A percentile compares a stretch with the other conserved stretches of the same genome.
These are phyloP conservation scores for Neodontobutis hainanensis DNA, from an alignment of 2,113 vertebrate genomes.

Conservation along the genomic window DNA sequence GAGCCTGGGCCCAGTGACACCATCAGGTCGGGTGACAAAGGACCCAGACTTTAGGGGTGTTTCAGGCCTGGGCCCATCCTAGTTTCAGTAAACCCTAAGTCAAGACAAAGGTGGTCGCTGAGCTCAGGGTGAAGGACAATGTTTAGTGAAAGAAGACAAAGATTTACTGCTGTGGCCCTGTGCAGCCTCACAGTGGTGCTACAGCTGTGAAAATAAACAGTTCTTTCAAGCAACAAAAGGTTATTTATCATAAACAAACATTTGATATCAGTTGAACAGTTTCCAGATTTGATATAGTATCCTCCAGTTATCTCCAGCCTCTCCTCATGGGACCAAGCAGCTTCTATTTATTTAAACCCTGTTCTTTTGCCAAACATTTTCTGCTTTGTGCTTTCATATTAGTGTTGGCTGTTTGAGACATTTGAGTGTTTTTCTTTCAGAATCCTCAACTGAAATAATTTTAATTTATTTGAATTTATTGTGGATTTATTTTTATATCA, in stretches of 20 bases:
- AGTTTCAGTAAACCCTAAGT: too few species aligned
- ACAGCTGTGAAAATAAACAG: neutral
- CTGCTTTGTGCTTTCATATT: neutral
- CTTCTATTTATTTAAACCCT: neutral
- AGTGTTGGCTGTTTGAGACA: neutral
- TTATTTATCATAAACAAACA: neutral
- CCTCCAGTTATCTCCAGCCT: neutral
- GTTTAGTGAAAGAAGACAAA: too few species aligned
- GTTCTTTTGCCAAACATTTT: too few species aligned
- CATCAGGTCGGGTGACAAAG: too few species aligned
- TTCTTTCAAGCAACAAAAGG: neutral
- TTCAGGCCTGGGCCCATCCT: too few species aligned
- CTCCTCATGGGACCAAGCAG: neutral
- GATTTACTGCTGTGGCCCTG: neutral
- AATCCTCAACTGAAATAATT: too few species aligned
- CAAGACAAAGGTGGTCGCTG: too few species aligned
- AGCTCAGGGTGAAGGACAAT: too few species aligned
- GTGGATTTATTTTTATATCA: too few species aligned
- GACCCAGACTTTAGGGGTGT: too few species aligned
- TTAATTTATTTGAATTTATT: too few species aligned
- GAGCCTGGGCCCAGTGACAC: too few species aligned
- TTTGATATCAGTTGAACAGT: neutral
- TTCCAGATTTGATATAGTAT: neutral
- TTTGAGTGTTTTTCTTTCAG: neutral
- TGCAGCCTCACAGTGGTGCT: constrained; percentile 1